These are phyloP conservation scores for Pseudolycoriella hygida DNA, from an alignment of 2,888 invertebrate genomes.

Conservation along the genomic window DNA sequence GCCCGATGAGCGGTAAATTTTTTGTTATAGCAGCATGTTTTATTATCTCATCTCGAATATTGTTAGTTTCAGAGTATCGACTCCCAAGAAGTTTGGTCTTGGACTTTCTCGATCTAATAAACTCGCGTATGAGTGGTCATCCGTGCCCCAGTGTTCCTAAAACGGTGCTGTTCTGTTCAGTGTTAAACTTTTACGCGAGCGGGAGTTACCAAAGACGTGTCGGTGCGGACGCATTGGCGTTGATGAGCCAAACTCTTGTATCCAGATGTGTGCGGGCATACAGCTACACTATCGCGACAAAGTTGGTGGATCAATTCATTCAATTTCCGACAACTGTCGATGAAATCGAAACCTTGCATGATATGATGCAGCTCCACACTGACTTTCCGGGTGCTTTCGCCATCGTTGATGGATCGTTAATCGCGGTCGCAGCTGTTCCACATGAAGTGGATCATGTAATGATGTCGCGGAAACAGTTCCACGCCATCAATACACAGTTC, in stretches of 20 bases:
- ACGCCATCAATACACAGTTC: constrained; percentile 1
- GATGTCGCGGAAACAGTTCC: background rate
- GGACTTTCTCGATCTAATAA: background rate
- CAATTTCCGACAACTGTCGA: background rate
- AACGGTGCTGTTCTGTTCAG: background rate
- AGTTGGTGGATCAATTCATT: background rate
- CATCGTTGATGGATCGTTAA: constrained; percentile 1
- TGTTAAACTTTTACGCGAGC: constrained; percentile 3
- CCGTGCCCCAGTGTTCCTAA: background rate
- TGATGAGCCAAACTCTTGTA: background rate
- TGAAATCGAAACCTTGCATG: background rate
- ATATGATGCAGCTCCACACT: background rate
- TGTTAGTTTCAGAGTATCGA: constrained; percentile 1
- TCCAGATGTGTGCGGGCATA: background rate
- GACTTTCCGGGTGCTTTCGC: background rate
- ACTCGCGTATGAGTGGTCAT: background rate
- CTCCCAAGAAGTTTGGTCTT: background rate
- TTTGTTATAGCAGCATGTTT: background rate
- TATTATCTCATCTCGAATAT: background rate
- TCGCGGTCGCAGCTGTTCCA: background rate
- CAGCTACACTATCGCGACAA: background rate
- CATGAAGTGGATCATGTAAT: background rate
- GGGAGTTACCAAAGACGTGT: constrained; percentile 3
- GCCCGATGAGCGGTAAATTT: background rate
- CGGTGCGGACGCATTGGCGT: background rate